A percentile compares a stretch with the other conserved stretches of the same genome.
Conservation (phyloP, 1,140 invertebrate species). For the Helicoverpa zea region DNA sequence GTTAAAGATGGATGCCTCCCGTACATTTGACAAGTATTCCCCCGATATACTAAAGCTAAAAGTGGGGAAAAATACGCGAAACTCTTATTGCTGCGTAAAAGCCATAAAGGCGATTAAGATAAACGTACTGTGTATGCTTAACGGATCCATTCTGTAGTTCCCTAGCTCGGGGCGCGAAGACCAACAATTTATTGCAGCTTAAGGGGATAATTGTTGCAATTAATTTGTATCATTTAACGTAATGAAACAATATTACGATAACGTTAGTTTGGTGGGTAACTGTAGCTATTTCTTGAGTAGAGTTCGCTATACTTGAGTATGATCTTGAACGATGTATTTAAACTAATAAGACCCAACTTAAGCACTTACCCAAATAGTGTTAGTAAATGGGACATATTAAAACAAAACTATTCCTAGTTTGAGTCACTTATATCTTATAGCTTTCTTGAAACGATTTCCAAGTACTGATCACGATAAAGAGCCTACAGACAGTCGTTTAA, state of each 20-base stretch:
- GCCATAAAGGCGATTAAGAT: conserved; percentile 31
- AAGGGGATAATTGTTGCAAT: conserved; percentile 24
- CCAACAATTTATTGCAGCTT: conserved; percentile 19
- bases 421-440: no score
- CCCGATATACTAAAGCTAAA: not conserved
- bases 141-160: conserved; percentile 38
- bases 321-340: no score
- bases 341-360: no score
- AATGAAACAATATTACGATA: not conserved
- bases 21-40: conserved; percentile 31
- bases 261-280: not conserved
- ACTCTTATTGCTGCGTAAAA: conserved; percentile 19
- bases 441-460: no score
- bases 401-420: no score
- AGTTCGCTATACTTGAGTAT: not conserved
- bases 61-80: not conserved
- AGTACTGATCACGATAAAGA: no score
- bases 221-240: conserved; percentile 21
- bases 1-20: not conserved
- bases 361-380: no score
- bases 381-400: no score
- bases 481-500: no score
- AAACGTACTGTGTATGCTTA: conserved; percentile 18
- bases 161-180: not conserved
- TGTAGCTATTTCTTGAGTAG: not conserved